Conservation (phyloP, 1,140 invertebrate genomes). For the Wiebesia pumilae region DNA sequence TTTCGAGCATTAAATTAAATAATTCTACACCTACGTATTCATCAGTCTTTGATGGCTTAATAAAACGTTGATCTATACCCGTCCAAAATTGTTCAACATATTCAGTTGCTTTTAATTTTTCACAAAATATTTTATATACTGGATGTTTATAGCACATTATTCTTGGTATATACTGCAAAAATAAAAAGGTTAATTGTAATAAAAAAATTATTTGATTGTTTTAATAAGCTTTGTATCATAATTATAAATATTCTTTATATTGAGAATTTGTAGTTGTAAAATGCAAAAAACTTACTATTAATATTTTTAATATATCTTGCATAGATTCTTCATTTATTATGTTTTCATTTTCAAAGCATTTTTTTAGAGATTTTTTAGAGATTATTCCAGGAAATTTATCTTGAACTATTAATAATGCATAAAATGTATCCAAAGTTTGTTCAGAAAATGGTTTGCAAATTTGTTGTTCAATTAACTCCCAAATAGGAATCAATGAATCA, state of each 20-base stretch:
- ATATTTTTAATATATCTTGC: constrained; percentile 74
- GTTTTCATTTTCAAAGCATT: constrained; percentile 74
- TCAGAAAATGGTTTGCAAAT: constrained; percentile 76
- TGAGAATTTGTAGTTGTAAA: constrained; percentile 43
- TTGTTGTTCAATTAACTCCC: constrained; percentile 78
- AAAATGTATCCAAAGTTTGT: constrained; percentile 72
- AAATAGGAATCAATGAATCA: constrained; percentile 75
- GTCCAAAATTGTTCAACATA: constrained; percentile 76
- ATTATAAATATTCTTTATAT: constrained; percentile 17
- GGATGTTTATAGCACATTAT: constrained; percentile 78
- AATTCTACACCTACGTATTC: constrained; percentile 76
- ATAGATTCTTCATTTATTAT: constrained; percentile 77
- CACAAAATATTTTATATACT: constrained; percentile 77
- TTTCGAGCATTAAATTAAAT: constrained; percentile 74
- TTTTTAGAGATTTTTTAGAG: constrained; percentile 74
- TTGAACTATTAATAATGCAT: constrained; percentile 65
- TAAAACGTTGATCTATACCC: constrained; percentile 76
- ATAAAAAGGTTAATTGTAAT: neutral
- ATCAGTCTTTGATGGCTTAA: constrained; percentile 78
- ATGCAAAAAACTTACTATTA: constrained; percentile 76
- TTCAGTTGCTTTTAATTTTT: constrained; percentile 72
- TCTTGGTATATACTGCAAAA: constrained; percentile 76
- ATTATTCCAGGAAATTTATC: constrained; percentile 67
- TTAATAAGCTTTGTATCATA: constrained; percentile 7
- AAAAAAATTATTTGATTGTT: constrained; percentile 35